These are phyloP conservation scores for Penaeus japonicus DNA, from an alignment of 1,140 invertebrate genomes.

Conservation along the genomic window DNA sequence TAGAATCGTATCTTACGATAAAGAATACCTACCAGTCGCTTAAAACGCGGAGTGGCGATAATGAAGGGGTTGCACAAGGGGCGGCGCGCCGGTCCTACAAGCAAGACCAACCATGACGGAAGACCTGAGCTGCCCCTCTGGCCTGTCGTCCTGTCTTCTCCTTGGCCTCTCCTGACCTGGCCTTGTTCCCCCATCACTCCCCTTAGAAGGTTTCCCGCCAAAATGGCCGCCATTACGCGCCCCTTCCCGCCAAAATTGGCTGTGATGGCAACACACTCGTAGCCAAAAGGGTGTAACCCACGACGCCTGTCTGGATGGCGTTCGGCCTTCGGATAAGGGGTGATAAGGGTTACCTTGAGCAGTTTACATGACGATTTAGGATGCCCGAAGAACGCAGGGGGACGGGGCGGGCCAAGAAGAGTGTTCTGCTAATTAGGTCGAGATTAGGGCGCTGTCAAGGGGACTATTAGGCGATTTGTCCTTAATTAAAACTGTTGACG, in stretches of 20 bases:
- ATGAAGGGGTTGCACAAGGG: no score
- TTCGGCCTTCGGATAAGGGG: neutral
- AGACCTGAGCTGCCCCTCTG: no score
- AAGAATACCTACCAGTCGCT: no score
- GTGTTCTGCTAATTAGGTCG: slow-evolving; percentile 58
- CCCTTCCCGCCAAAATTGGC: slow-evolving; percentile 56
- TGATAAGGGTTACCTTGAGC: neutral
- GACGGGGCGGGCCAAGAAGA: slow-evolving; percentile 54
- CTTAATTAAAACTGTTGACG: slow-evolving; percentile 59
- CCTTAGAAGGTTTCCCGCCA: slow-evolving; percentile 48
- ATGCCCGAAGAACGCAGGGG: neutral
- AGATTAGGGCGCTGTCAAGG: slow-evolving; percentile 58
- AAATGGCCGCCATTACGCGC: slow-evolving; percentile 58
- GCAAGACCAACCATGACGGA: no score
- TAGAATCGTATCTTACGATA: no score
- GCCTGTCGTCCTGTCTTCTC: neutral
- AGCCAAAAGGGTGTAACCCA: slow-evolving; percentile 3
- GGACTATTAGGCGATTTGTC: slow-evolving; percentile 58
- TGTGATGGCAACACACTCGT: slow-evolving; percentile 30
- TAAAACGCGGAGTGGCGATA: no score
- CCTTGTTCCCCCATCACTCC: slow-evolving; percentile 44
- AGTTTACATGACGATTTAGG: neutral
- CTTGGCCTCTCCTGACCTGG: slow-evolving; percentile 33
- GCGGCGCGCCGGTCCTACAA: no score
- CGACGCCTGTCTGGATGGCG: neutral